A percentile compares a stretch with the other conserved stretches of the same genome.
Conservation (phyloP, 2,797 vertebrate genomes). For the Mastacembelus armatus region DNA sequence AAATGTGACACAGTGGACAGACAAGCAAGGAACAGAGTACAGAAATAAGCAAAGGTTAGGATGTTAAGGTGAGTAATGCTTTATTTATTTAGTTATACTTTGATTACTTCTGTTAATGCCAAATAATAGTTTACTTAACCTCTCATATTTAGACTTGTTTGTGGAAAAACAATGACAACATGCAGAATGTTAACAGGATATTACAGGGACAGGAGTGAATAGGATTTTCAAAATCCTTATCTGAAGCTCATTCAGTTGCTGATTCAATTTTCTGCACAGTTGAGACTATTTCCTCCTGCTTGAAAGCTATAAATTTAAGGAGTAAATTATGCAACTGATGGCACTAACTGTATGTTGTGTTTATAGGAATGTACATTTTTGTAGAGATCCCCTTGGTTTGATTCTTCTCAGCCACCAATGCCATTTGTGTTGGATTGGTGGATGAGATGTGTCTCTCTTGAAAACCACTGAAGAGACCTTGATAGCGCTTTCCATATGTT, state of each 20-base stretch:
- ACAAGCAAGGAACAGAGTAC: slow-evolving; percentile 17
- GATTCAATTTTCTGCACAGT: slow-evolving; percentile 4
- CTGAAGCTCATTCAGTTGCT: slow-evolving; percentile 18
- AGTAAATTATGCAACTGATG: slow-evolving; percentile 29
- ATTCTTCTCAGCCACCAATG: slow-evolving; percentile 36
- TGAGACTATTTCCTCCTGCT: slow-evolving; percentile 8
- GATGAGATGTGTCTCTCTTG: slow-evolving; percentile 56
- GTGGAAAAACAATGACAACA: slow-evolving; percentile 20
- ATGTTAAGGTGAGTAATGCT: slow-evolving; percentile 31
- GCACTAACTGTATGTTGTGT: slow-evolving; percentile 33
- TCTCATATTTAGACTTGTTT: slow-evolving; percentile 24
- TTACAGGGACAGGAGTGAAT: slow-evolving; percentile 29
- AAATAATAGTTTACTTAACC: slow-evolving; percentile 51
- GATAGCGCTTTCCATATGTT: slow-evolving; percentile 72
- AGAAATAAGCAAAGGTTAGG: slow-evolving; percentile 20
- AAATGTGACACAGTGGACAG: slow-evolving; percentile 28
- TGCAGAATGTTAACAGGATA: slow-evolving; percentile 32
- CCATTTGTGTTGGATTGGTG: slow-evolving; percentile 50
- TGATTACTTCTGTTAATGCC: slow-evolving; percentile 43
- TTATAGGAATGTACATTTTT: slow-evolving; percentile 41
- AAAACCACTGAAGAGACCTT: slow-evolving; percentile 66
- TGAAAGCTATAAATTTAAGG: slow-evolving; percentile 40
- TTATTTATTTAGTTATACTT: slow-evolving; percentile 33
- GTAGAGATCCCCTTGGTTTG: slow-evolving; percentile 41
- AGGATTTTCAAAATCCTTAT: slow-evolving; percentile 15